Evolutionary conservation across 1,140 invertebrate species (phyloP), one percentile per base, ranked within the genome.

Genomic region (Caerostris darwini): DNA sequence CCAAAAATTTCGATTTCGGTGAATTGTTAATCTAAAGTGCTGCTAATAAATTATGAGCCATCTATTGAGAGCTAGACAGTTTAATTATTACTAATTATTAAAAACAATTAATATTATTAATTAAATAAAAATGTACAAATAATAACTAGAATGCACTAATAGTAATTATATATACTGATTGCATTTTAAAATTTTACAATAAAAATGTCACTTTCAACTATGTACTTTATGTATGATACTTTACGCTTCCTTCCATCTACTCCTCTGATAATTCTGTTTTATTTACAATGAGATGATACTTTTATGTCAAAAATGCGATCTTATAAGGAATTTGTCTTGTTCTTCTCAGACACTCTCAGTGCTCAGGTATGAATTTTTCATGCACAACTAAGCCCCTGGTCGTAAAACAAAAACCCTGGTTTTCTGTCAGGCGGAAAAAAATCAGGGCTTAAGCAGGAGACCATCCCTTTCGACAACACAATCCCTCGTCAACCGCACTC

Each of bases 401-500:
- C 71, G 59, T 82, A 91, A 82, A 82, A 91, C 71, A 91, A 91
- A 91, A 90, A 90, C 64, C 34, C 7, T 12, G 61, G 50, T 17
- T 7, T 53, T 77, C 53, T 77, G 71, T 50, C 71, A 56, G 67
- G 61, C 7, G 54, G 77, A 69, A 71, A 64, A 90, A 71, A 34
- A 61, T 12, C 17, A 4, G 54, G 88, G 64, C 67, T 90, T 71
- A 77, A 50, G 58, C n/a, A 59, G 56, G 82, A 10, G 69, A n/a
- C 58, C 12, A 59, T 82, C 57, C 58, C 34, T 91, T 91, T 91
- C 19, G 90, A 91, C 56, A 82, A n/a, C 54, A 58, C 57, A 91
- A 91, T 91, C 90, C 90, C 90, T 91, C 56, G 90, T 91, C 90
- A 91, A 82, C 90, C 90, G 19, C 90, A 91, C 8, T 91, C 90